Base-by-base conservation (phyloP, 2,888 invertebrate genomes). In the Temnothorax ravouxi region DNA sequence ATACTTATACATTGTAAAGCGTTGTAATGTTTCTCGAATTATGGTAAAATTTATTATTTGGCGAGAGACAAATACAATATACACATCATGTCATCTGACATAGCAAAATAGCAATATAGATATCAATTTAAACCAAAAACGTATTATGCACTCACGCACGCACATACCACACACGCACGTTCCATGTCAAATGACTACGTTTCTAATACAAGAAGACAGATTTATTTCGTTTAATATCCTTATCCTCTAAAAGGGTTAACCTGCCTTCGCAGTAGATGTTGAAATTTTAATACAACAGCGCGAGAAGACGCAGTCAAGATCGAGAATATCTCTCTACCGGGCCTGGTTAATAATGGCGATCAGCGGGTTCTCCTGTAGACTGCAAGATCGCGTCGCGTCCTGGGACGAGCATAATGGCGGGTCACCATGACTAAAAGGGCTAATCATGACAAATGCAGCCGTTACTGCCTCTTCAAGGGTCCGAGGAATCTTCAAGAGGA, bases 401-500 rank as follows among this genome's bases (percentile, higher is more conserved):
- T 80, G 79, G 71, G 85, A 87, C 87, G 87, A 81, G 90, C 88
- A 90, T 91, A 92, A 91, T 87, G 91, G 88, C 87, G 91, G 92
- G 91, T 91, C 91, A 92, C 92, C 93, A 92, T 93, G 93, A 94
- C 93, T 93, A 94, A 94, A 93, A 92, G 91, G 92, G 91, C 93
- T 94, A 94, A 94, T 94, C 94, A 92, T 93, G 94, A 94, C 93
- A 94, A 94, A 94, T 94, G 94, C 89, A 89, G 87, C 88, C 90
- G 91, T 91, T 91, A 87, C 87, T 86, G 87, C 83, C 87, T 90
- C 86, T 84, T 87, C 86, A 86, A 88, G 85, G 86, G 84, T 76
- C 86, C 54, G 77, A 59, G 44, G 71, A 81, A 83, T 52, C 77
- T 87, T 88, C 75, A 83, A 87, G 87, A 88, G 75, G 79, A 64